Base-by-base conservation (phyloP, 2,797 vertebrate genomes). In the Naso thynnoides region DNA sequence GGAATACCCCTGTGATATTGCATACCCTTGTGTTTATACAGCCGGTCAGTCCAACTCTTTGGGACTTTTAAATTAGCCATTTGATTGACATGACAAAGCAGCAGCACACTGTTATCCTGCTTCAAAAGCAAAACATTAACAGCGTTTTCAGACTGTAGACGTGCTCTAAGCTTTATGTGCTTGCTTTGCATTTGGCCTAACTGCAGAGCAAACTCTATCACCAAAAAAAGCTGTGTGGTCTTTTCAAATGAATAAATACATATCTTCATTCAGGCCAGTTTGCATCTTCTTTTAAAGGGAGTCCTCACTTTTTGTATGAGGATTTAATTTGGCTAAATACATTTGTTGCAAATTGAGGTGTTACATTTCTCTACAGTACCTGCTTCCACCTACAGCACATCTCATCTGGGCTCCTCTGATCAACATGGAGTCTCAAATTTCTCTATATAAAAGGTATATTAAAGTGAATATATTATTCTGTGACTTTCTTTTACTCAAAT, bases 381-480 rank as follows among this genome's bases (percentile, higher is more conserved):
- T 56, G 4, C 21, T 55, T 49, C n/a, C 27, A 47, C n/a, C n/a
- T n/a, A n/a, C n/a, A 29, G 41, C n/a, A 72, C 6, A 39, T 8
- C 21, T 23, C 27, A 26, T 56, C 59, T 70, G 36, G 26, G 31
- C 8, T 60, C 39, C 24, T 38, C 16, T 23, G n/a, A 36, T 58
- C 21, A 55, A 50, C 60, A 70, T 39, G 8, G 27, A 66, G 31
- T 48, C 41, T 78, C 38, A 42, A 19, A 54, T 49, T 71, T 54
- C 57, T 53, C 31, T n/a, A n/a, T n/a, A n/a, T n/a, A n/a, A n/a
- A n/a, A 50, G 57, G 14, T 52, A 24, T 31, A 59, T 67, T 58
- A 23, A 26, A 64, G 44, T 53, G 18, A 53, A 33, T 63, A 60
- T 59, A 60, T 70, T 55, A 70, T 65, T 54, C 6, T 53, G 14